These are phyloP conservation scores for Ara ararauna DNA, from an alignment of 2,797 vertebrate species.

Conservation along the genomic window DNA sequence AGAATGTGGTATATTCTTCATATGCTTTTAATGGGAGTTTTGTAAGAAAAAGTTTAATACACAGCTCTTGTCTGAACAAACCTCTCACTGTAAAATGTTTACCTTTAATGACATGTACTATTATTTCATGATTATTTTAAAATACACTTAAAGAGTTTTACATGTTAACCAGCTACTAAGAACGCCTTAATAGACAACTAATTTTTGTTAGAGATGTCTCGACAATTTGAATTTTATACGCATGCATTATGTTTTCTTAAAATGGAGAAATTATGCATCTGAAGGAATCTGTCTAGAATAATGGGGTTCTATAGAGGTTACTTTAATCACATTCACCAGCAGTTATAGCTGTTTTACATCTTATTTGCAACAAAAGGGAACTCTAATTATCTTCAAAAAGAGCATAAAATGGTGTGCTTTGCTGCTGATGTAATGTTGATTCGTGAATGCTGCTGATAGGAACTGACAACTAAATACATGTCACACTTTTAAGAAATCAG, in stretches of 20 bases:
- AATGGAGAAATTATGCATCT: constrained; percentile 92
- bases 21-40: constrained; percentile 71
- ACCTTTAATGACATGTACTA: constrained; percentile 81
- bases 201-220: constrained; percentile 87
- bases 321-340: constrained; percentile 96
- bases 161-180: constrained; percentile 86
- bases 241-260: constrained; percentile 89
- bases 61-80: constrained; percentile 76
- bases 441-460: constrained; percentile 89
- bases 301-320: constrained; percentile 92
- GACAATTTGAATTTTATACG: constrained; percentile 88
- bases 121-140: constrained; percentile 87
- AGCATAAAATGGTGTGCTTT: constrained; percentile 86
- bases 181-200: constrained; percentile 85
- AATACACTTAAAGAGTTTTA: constrained; percentile 85
- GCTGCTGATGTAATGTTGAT: constrained; percentile 87
- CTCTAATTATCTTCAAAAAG: constrained; percentile 94
- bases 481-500: constrained; percentile 86
- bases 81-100: constrained; percentile 82
- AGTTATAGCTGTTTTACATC: constrained; percentile 95
- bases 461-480: constrained; percentile 92
- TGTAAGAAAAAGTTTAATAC: constrained; percentile 77
- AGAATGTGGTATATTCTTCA: constrained; percentile 10
- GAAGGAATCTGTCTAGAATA: constrained; percentile 92
- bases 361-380: constrained; percentile 89